Conservation (phyloP, 2,888 invertebrate genomes). For the Bimastos eiseni region DNA sequence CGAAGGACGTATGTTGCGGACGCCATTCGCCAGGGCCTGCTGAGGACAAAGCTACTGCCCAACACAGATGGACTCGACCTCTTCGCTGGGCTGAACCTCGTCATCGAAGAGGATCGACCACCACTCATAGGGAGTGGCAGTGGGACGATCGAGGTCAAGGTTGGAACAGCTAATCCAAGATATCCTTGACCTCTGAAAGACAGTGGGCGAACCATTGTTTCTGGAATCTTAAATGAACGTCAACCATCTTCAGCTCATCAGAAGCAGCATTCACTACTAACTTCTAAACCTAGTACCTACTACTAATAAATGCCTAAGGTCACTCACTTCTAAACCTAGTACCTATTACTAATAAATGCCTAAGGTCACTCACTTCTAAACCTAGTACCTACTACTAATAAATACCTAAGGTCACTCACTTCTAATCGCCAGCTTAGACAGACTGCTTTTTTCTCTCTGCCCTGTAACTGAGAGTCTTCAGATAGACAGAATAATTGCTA, state of each 20-base stretch:
- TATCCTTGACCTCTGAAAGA: not conserved
- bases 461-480: too few relatives aligned
- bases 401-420: not conserved
- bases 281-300: not conserved
- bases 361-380: not conserved
- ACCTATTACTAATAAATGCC: not conserved
- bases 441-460: not conserved
- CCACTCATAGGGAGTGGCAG: not conserved
- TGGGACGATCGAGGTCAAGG: not conserved
- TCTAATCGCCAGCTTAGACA: not conserved
- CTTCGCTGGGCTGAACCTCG: constrained; percentile 5
- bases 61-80: constrained; percentile 23
- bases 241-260: not conserved
- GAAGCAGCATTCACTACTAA: not conserved
- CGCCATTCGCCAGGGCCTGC: constrained; percentile 45
- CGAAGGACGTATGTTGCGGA: constrained; percentile 43
- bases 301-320: not conserved
- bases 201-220: not conserved
- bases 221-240: too few relatives aligned
- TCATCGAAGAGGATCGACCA: constrained; percentile 21
- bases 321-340: not conserved
- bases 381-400: not conserved
- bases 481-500: not conserved
- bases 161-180: not conserved
- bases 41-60: constrained; percentile 38